Base-by-base conservation (phyloP, 1,140 invertebrate genomes). In the Harlomillsia oculata region DNA sequence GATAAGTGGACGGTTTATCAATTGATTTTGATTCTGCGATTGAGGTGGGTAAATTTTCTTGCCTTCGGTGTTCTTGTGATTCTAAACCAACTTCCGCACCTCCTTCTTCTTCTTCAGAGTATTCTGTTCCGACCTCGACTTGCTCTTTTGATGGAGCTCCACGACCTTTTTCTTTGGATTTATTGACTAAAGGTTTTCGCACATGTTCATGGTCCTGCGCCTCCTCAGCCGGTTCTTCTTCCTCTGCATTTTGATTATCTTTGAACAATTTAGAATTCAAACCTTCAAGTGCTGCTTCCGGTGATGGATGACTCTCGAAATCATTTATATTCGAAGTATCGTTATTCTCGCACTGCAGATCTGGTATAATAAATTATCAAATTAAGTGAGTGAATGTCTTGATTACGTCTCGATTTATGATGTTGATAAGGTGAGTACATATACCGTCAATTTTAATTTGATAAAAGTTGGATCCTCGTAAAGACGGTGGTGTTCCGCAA, bases 401-500 rank as follows among this genome's bases (percentile, higher is more conserved):
- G 16, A 9, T 14, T 5, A 40, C 1, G 13, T 40, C 23, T 14
- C 23, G 3, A 41, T 4, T n/a, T 21, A 23, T 43, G 11, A 43
- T 1, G 20, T 23, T 21, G 21, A 37, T 36, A 37, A 9, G 18
- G 13, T 9, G n/a, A 46, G 5, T 43, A 0, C 41, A 0, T 45
- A 62, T 67, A 72, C 75, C 87, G 65, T 84, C 82, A 0, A 83
- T 80, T 69, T 84, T 80, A 58, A 94, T 86, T 64, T 84, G 87
- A 67, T 91, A 89, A 72, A 94, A 91, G 45, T 80, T 87, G 40
- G 82, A 77, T 51, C 86, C 82, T 36, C 84, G 77, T 59, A 92
- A 81, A 54, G 79, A 74, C 0, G 79, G 72, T 2, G 90, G 90
- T 62, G 80, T 82, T 8, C 89, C 89, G 67, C 90, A 95, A 72